Percentiles rank a stretch among this genome's conserved stretches.
Evolutionary conservation across 2,113 vertebrate genomes (phyloP).

Genomic region (Corythaeola cristata): DNA sequence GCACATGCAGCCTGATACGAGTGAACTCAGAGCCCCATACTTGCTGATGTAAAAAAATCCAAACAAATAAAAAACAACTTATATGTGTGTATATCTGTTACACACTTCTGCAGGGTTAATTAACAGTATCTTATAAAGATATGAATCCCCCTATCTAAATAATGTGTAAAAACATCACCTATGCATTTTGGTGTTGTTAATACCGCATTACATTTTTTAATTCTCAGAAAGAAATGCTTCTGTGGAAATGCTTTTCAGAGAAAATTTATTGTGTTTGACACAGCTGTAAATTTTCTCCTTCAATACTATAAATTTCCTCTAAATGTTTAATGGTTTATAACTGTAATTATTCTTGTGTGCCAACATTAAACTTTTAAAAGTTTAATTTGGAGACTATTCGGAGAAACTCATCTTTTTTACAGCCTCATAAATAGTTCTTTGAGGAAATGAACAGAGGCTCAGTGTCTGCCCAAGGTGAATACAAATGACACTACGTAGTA

Average conservation of each 20-base stretch:
- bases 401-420: constrained; percentile 84
- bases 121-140: neutral
- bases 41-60: neutral
- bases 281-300: constrained; percentile 75
- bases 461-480: constrained; percentile 72
- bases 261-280: constrained; percentile 75
- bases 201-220: constrained; percentile 49
- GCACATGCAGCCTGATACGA: neutral
- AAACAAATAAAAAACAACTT: neutral
- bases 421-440: constrained; percentile 82
- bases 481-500: constrained; percentile 62
- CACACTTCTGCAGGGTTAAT: constrained; percentile 13
- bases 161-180: neutral
- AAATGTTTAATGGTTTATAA: constrained; percentile 84
- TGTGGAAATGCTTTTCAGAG: constrained; percentile 61
- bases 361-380: constrained; percentile 85
- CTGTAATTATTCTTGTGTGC: constrained; percentile 83
- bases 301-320: constrained; percentile 79
- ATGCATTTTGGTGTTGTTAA: constrained; percentile 44
- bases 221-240: constrained; percentile 63
- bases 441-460: constrained; percentile 78
- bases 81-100: neutral
- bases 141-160: constrained; percentile 31
- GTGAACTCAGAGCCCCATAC: neutral
- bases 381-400: constrained; percentile 82